These are phyloP conservation scores for Scelioninae gen. 1 DNA, from an alignment of 2,888 invertebrate species.

Conservation along the genomic window DNA sequence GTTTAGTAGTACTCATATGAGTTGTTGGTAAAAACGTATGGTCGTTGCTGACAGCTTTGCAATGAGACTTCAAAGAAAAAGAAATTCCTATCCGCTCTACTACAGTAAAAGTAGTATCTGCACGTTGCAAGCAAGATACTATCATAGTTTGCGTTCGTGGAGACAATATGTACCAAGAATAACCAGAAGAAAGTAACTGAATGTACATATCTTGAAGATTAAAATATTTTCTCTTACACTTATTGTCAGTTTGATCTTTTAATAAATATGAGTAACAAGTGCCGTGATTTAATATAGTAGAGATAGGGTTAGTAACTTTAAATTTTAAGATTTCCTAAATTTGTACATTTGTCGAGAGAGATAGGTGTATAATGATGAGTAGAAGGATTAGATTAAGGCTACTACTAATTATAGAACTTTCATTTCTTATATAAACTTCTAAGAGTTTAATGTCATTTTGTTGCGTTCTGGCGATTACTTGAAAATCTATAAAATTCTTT, in stretches of 20 bases:
- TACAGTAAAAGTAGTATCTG: neutral
- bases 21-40: constrained; percentile 8
- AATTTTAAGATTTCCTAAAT: constrained; percentile 7
- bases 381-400: neutral
- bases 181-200: constrained; percentile 3
- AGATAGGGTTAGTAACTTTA: constrained; percentile 11
- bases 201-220: constrained; percentile 1
- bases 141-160: neutral
- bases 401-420: neutral
- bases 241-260: constrained; percentile 8
- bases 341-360: neutral
- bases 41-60: neutral
- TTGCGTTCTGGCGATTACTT: neutral
- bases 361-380: constrained; percentile 10
- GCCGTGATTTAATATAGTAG: constrained; percentile 10
- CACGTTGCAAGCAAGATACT: no score
- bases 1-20: neutral
- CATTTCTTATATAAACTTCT: neutral
- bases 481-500: constrained; percentile 15
- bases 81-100: neutral
- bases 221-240: constrained; percentile 12
- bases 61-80: constrained; percentile 10
- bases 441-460: neutral
- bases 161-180: constrained; percentile 8
- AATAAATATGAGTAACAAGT: constrained; percentile 10